Evolutionary conservation across 1,140 invertebrate species (phyloP).

Genomic region (Ceratosolen fusciceps): DNA sequence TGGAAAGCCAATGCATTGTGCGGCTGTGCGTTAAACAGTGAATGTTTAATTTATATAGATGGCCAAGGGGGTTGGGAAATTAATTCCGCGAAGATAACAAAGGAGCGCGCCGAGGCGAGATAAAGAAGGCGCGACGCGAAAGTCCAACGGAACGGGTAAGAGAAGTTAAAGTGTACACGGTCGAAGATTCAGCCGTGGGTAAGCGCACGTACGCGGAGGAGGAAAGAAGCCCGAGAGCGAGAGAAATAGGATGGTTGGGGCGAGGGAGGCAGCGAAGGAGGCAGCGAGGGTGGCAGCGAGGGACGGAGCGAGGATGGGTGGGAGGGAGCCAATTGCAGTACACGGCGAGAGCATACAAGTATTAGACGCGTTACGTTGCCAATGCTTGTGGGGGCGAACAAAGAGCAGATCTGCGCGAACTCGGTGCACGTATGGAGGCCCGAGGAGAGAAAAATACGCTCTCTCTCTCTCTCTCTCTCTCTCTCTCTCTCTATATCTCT

Average conservation of each 20-base stretch:
- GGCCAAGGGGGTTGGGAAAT: not conserved
- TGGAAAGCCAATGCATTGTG: not conserved
- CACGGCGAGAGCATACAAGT: conserved; percentile 1
- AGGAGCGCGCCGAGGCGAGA: conserved; percentile 22
- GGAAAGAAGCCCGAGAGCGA: not conserved
- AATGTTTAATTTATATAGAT: conserved; percentile 28
- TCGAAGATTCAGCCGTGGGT: conserved; percentile 11
- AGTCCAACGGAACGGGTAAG: not conserved
- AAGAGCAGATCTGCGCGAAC: conserved; percentile 8
- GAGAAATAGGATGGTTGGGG: conserved; percentile 1
- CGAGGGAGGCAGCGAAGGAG: not conserved
- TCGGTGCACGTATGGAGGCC: not conserved
- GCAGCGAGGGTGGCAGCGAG: not conserved
- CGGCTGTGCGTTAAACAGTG: not conserved
- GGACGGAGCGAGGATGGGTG: not conserved
- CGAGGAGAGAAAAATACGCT: not conserved
- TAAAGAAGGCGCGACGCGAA: conserved; percentile 13
- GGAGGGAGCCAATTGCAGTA: not conserved
- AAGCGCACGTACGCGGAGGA: not conserved
- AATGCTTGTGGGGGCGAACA: conserved; percentile 1
- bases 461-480: not conserved
- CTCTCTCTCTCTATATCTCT: not conserved
- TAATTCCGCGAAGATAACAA: conserved; percentile 39
- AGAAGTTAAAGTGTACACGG: conserved; percentile 25
- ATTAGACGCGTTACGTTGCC: conserved; percentile 8